Base-by-base conservation (phyloP, 1,140 invertebrate genomes). In the Drosophila miranda region DNA sequence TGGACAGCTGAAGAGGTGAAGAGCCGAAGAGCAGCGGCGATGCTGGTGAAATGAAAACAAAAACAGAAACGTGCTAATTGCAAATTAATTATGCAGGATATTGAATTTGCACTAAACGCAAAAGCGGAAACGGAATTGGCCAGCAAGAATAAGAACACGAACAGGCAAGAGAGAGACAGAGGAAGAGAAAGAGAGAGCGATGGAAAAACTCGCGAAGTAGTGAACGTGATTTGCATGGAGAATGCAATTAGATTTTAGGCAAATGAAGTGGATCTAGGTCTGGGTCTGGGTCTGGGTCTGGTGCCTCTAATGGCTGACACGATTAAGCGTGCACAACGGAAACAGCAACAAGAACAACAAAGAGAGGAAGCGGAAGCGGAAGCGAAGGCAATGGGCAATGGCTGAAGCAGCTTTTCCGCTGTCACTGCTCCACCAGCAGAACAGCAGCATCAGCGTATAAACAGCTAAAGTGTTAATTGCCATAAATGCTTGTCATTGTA, bases 391-490 rank as follows among this genome's bases (percentile, higher is more conserved):
- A 46, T 46, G 44, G 44, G 16, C 19, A 26, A 53, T 23, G 19
- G 66, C n/a, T 14, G 48, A 38, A 38, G 34, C 51, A 54, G 60
- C 42, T 28, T 46, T 8, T 19, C 26, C 41, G 42, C 34, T 43
- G 51, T 42, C 21, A 21, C 19, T 21, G 51, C 14, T 34, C 8
- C 28, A 19, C n/a, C 28, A 34, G 11, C 4, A 9, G 30, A 60
- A 46, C 64, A 56, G 63, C 61, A 55, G 71, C 60, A 80, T 73
- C 66, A 72, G 82, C 69, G 73, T 89, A 90, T 90, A 90, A 90
- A 90, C 81, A 90, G 89, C 84, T 90, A 89, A 90, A 91, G 90
- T 91, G 90, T 91, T 91, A 91, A 91, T 91, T 91, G 90, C 88
- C 88, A 90, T 90, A 91, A 91, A 91, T 90, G 88, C 82, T 86